Evolutionary conservation across 2,113 vertebrate species (phyloP), one percentile per base, ranked within the genome.

Genomic region (Aythya baeri): DNA sequence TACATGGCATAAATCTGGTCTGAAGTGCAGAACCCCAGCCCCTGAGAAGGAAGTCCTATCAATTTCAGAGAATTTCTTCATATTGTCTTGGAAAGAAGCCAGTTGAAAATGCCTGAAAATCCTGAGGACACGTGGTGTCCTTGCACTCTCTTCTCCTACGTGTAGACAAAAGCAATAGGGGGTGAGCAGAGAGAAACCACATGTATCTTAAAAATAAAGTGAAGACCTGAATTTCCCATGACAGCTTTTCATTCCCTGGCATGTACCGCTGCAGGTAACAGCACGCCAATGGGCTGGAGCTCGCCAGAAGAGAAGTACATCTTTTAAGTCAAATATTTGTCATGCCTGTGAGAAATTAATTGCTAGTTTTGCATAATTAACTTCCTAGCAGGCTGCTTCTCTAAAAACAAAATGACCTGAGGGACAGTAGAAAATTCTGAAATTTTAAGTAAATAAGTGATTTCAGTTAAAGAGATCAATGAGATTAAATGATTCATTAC

Each of bases 381-480:
- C 84, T 95, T 68, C 77, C 88, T 76, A 63, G 67, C 81, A 88
- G 72, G 8, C 61, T 83, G 65, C 65, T 50, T 57, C 23, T 32
- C 86, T 70, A 34, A 83, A 92, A 94, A n/a, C 71, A 92, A 87
- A 94, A 94, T 94, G 81, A 95, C 95, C 91, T 91, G 89, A 89
- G 95, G 95, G 91, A 94, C 63, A 58, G 82, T 4, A 82, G 89
- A 83, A 79, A 77, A 70, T 70, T 73, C 50, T 54, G 36, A 70
- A 68, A 20, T 44, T 87, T 79, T 62, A 79, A 91, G 89, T 74
- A 72, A 94, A 66, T 89, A 91, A 95, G 70, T 89, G 81, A 94
- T 96, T 87, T 43, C 58, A 80, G 71, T 95, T 94, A 91, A 87
- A 88, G 87, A 76, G 89, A 95, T 92, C 89, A 94, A 41, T 79